Conservation (phyloP, 2,113 vertebrate genomes). For the Ivindomyrus marchei region DNA sequence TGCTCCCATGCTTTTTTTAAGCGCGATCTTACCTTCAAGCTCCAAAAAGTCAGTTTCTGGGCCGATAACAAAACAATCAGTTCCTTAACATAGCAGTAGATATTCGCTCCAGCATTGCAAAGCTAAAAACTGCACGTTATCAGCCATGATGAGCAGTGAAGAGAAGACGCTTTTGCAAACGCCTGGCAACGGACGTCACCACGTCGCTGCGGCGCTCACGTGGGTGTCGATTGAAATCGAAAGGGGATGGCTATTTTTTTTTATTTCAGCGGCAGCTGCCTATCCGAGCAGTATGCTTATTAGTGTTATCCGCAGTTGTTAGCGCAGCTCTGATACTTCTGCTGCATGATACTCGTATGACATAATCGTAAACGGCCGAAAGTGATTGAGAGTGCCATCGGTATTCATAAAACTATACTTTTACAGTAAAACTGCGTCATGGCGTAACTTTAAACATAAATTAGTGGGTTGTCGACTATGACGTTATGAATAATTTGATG, state of each 20-base stretch:
- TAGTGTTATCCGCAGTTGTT: not conserved
- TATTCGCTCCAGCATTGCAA: not conserved
- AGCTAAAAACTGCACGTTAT: not conserved
- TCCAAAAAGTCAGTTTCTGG: not conserved
- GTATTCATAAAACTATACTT: not conserved
- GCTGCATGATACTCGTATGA: not conserved
- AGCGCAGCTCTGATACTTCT: not conserved
- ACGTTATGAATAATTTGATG: not conserved
- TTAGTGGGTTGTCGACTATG: not conserved
- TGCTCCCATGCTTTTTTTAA: not conserved
- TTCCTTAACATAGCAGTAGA: not conserved
- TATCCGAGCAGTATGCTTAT: not conserved
- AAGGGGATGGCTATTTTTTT: not conserved
- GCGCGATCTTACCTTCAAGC: not conserved
- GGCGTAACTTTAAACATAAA: not conserved
- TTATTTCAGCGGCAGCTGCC: not conserved
- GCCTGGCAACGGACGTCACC: not conserved
- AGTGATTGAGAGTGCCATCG: not conserved
- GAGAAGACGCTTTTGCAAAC: not conserved
- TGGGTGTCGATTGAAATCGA: not conserved
- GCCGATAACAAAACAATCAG: not conserved
- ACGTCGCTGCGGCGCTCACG: not conserved
- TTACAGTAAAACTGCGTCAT: not conserved
- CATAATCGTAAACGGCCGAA: not conserved
- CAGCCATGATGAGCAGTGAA: not conserved